Conservation (phyloP, 2,113 vertebrate genomes). For the Origma solitaria region DNA sequence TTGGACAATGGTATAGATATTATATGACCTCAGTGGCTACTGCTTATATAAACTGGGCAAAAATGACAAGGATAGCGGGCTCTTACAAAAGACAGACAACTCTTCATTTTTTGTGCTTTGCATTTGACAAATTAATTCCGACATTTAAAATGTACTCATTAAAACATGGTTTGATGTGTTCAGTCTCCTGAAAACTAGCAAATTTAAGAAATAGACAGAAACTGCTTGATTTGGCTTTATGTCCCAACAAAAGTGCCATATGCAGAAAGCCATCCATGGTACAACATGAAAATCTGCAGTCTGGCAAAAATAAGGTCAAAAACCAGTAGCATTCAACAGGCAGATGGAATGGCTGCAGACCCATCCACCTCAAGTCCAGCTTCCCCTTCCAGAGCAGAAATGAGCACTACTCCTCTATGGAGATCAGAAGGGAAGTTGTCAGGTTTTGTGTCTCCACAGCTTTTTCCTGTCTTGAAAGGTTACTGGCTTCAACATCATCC, state of each 20-base stretch:
- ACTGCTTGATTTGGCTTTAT: background rate
- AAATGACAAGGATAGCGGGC: background rate
- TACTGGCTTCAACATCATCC: background rate
- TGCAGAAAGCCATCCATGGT: background rate
- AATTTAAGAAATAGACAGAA: background rate
- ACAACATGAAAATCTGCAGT: background rate
- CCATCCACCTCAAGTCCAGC: background rate
- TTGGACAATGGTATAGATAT: background rate
- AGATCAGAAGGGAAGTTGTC: conserved; percentile 16
- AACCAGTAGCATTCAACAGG: background rate
- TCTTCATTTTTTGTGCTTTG: background rate
- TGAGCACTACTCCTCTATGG: background rate
- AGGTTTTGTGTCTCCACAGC: background rate
- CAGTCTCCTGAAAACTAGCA: background rate
- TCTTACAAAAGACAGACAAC: background rate
- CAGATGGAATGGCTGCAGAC: background rate
- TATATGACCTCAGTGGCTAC: background rate
- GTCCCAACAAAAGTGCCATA: background rate
- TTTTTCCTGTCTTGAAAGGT: conserved; percentile 45
- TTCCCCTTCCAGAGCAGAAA: background rate
- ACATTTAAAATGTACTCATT: background rate
- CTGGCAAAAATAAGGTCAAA: background rate
- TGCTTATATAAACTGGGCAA: background rate
- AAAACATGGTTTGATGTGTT: background rate
- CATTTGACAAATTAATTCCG: background rate